Percentiles rank a stretch among this genome's conserved stretches.
phyloP scores from a whole-genome alignment of 2,113 vertebrate species.

The Neolamprologus toae region DNA sequence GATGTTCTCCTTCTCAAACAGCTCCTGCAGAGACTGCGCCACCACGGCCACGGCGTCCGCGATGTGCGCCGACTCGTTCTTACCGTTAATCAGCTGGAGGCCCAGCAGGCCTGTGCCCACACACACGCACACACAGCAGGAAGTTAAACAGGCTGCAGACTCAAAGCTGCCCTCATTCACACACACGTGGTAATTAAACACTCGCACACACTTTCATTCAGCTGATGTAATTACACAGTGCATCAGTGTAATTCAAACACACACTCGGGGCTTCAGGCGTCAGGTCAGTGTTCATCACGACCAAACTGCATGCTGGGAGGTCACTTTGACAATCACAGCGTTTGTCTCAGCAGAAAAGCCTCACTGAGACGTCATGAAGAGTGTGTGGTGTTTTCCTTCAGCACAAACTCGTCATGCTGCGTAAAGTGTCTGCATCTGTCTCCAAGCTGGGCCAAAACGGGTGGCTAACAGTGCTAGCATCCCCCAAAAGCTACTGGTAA shows the following conservation, averaged over 20 bases:
- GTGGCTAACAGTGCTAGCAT: background rate
- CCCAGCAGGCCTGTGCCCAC: slow-evolving; percentile 84
- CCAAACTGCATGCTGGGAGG: slow-evolving; percentile 57
- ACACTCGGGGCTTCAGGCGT: slow-evolving; percentile 35
- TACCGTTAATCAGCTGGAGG: slow-evolving; percentile 94
- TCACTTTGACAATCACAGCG: slow-evolving; percentile 38
- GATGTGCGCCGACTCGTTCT: slow-evolving; percentile 97
- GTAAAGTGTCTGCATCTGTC: background rate
- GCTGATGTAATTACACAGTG: background rate
- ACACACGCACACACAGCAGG: slow-evolving; percentile 25
- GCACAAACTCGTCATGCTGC: background rate
- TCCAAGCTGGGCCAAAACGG: background rate
- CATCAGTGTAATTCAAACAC: slow-evolving; percentile 12
- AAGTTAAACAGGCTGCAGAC: background rate
- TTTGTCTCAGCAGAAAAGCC: slow-evolving; percentile 26
- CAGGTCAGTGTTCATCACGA: slow-evolving; percentile 19
- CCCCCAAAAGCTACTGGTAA: background rate
- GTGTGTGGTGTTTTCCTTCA: slow-evolving; percentile 17
- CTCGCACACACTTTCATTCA: background rate
- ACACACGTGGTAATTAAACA: background rate
- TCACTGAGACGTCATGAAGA: slow-evolving; percentile 19
- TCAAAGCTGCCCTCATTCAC: background rate
- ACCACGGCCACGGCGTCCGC: slow-evolving; percentile 88
- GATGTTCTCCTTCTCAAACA: slow-evolving; percentile 98
- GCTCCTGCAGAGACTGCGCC: slow-evolving; percentile 91